Conservation (phyloP, 30 jellyfish, hydroid and myxozoan species). For the Aurelia coerulea region DNA sequence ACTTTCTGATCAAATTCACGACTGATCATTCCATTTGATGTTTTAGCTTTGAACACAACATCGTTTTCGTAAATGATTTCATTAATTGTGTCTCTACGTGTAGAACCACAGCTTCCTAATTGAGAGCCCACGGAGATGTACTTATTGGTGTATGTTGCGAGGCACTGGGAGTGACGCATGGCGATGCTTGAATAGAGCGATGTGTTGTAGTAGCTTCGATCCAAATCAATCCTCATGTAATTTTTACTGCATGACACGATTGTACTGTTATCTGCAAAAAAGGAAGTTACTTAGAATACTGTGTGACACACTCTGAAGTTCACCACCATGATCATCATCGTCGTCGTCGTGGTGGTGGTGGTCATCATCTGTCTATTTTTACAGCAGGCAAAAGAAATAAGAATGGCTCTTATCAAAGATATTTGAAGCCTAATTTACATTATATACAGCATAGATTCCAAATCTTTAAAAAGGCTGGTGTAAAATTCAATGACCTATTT, state of each 20-base stretch:
- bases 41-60: slow-evolving; percentile 4
- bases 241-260: slow-evolving; percentile 27
- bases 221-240: slow-evolving; percentile 40
- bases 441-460: too few relatives aligned
- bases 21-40: neutral
- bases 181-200: slow-evolving; percentile 34
- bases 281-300: too few relatives aligned
- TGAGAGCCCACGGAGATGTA: slow-evolving; percentile 19
- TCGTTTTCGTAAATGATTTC: slow-evolving; percentile 42
- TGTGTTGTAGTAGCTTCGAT: slow-evolving; percentile 15
- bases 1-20: slow-evolving; percentile 13
- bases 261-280: slow-evolving; percentile 23
- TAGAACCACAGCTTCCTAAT: slow-evolving; percentile 36
- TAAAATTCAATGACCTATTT: too few relatives aligned
- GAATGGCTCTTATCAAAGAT: too few relatives aligned
- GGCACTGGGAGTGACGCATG: slow-evolving; percentile 6
- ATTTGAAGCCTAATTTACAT: too few relatives aligned
- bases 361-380: too few relatives aligned
- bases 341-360: too few relatives aligned
- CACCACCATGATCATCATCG: too few relatives aligned
- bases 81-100: slow-evolving; percentile 11
- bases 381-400: too few relatives aligned
- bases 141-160: neutral
- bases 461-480: too few relatives aligned
- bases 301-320: too few relatives aligned